phyloP scores from a whole-genome alignment of 2,113 vertebrate species.

The Vanacampus margaritifer region DNA sequence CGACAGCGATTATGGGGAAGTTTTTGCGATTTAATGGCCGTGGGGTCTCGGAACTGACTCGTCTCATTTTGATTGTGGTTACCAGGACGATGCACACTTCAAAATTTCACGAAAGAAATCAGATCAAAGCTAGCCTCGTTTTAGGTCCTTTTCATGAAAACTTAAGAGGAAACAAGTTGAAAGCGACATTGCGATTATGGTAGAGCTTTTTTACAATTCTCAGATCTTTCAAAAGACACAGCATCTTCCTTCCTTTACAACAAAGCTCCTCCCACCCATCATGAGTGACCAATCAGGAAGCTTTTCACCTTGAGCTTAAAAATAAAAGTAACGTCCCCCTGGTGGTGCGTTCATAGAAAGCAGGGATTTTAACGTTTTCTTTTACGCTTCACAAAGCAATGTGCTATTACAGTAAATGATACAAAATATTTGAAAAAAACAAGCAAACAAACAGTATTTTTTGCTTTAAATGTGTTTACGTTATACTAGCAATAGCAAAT shows the following conservation, averaged over 20 bases:
- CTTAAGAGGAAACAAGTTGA: neutral
- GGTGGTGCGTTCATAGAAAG: constrained; percentile 3
- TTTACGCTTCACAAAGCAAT: neutral
- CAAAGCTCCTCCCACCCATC: neutral
- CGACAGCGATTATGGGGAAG: neutral
- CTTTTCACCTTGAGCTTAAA: neutral
- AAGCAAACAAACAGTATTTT: neutral
- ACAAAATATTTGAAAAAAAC: neutral
- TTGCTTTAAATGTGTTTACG: neutral
- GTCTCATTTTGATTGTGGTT: neutral
- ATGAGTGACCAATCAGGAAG: neutral
- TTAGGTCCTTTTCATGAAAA: neutral
- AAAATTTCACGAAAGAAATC: neutral
- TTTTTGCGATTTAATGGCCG: neutral
- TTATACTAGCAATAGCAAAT: neutral
- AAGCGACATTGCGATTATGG: neutral
- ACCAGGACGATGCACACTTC: neutral
- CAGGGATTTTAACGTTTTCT: neutral
- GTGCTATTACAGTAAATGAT: neutral
- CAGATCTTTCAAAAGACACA: neutral
- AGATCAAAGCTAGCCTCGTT: neutral
- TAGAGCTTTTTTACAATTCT: neutral
- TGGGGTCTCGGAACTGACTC: neutral
- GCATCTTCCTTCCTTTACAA: neutral
- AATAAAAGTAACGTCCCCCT: neutral